Evolutionary conservation across 2,113 vertebrate species (phyloP), one percentile per base, ranked within the genome.

Genomic region (Nerophis ophidion): DNA sequence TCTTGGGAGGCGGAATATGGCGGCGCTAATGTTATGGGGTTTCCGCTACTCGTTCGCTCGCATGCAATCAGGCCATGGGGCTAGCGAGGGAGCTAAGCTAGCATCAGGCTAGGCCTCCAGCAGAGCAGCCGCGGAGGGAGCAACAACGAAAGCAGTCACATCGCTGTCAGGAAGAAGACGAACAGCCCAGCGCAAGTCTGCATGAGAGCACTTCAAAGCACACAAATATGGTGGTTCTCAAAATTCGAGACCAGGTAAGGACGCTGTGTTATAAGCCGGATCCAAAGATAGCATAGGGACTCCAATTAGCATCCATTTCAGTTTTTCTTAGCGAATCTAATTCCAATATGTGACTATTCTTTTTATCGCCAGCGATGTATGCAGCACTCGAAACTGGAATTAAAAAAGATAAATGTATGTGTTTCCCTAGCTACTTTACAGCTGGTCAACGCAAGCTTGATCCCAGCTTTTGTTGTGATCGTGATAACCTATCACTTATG

Each of bases 141-240:
- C 13, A 38, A 52, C 15, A 35, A 55, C 26, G n/a, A n/a, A n/a
- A n/a, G n/a, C n/a, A n/a, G n/a, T n/a, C 8, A 81, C 68, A 53
- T 51, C 36, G 55, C 55, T 69, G 42, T 66, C 79, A 56, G 66
- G 60, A 74, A 70, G 66, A 70, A 71, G 61, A 75, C 68, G 64
- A 60, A 71, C 44, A 40, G n/a, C 34, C 56, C 77, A 60, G 62
- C 70, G 78, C 74, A 69, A 76, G 63, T 72, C 85, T 86, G 85
- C 72, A 86, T 85, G 88, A 91, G 72, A 82, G 71, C 65, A 48
- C 33, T 53, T 82, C 70, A 75, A 76, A 79, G 57, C 64, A 49
- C 83, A 74, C 77, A 87, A 91, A 89, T 86, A 91, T 89, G 88
- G 88, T 90, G 86, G 86, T 90, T 83, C 89, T 90, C 83, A 89